Base-by-base conservation (phyloP, 2,888 invertebrate genomes). In the Machimus atricapillus region DNA sequence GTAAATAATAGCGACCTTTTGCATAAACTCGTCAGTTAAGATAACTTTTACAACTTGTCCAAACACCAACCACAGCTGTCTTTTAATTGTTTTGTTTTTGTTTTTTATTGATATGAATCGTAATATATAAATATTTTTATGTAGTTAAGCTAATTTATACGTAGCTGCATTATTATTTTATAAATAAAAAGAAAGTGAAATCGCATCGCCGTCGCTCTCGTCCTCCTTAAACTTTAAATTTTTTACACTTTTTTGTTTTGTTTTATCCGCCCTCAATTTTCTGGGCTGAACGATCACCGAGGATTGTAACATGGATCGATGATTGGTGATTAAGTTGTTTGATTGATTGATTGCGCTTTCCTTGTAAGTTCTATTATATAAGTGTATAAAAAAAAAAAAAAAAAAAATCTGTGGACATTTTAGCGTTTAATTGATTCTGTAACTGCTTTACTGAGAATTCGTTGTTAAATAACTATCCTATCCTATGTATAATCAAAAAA, bases 51-150 rank as follows among this genome's bases (percentile, higher is more conserved):
- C 14, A 66, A 66, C 79, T 85, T 85, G 85, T 74, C 85, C 85
- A 85, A 40, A 85, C 34, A 76, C 34, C 74, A 73, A 27, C 52
- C 31, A 46, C 74, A 74, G 46, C 46, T 83, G 74, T 74, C 85
- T 46, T 74, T 85, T 85, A 85, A 85, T 85, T 85, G 85, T 85
- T 85, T 85, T 85, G 85, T 85, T 85, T 85, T 85, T 85, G 85
- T 85, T 85, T 85, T 81, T 74, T 74, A 85, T 85, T 74, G 74
- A 58, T 85, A 74, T 85, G 82, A 82, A 82, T 82, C 82, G 40
- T 82, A 82, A 82, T 82, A 82, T 82, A 82, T 82, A 82, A 66
- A 66, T 66, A 66, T 66, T 82, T 82, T 58, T 82, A 82, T 82
- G 82, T 82, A 82, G 52, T 82, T 82, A 82, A 82, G 82, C 37